Percentiles rank a stretch among this genome's conserved stretches.
Evolutionary conservation across 2,113 vertebrate genomes (phyloP).

Genomic region (Procavia capensis): DNA sequence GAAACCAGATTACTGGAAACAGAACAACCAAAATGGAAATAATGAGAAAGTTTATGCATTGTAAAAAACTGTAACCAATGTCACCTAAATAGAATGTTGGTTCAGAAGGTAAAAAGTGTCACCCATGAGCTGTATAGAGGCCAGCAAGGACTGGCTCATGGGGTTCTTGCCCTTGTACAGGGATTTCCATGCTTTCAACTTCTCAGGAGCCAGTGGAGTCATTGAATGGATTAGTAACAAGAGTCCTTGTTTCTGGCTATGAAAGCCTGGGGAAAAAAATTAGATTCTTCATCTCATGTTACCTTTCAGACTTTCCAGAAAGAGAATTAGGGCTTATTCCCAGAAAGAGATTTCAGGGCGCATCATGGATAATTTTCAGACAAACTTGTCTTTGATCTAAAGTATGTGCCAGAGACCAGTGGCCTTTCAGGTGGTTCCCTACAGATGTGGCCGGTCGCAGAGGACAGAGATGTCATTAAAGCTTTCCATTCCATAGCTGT

Average conservation of each 20-base stretch:
- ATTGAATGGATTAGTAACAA: constrained; percentile 85
- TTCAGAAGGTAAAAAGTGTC: no score
- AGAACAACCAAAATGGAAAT: no score
- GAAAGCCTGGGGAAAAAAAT: constrained; percentile 78
- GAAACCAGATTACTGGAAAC: no score
- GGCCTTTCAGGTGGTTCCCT: constrained; percentile 86
- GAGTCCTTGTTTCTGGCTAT: constrained; percentile 91
- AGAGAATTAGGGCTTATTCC: constrained; percentile 90
- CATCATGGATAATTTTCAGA: constrained; percentile 92
- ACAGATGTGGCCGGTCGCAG: constrained; percentile 91
- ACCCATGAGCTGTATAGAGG: no score
- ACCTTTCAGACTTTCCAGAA: constrained; percentile 89
- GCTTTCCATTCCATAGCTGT: constrained; percentile 80
- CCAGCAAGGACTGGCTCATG: no score
- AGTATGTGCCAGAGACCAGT: constrained; percentile 88
- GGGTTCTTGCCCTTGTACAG: constrained; percentile 64
- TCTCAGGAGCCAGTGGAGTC: constrained; percentile 83
- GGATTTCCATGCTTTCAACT: constrained; percentile 84
- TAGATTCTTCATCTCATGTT: constrained; percentile 93
- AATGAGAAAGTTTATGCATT: no score
- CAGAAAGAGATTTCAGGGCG: constrained; percentile 96
- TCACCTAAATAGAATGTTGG: no score
- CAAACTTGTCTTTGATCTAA: constrained; percentile 87
- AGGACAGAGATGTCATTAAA: constrained; percentile 91
- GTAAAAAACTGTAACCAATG: no score